These are phyloP conservation scores for Theretra japonica DNA, from an alignment of 2,888 invertebrate genomes.

Conservation along the genomic window DNA sequence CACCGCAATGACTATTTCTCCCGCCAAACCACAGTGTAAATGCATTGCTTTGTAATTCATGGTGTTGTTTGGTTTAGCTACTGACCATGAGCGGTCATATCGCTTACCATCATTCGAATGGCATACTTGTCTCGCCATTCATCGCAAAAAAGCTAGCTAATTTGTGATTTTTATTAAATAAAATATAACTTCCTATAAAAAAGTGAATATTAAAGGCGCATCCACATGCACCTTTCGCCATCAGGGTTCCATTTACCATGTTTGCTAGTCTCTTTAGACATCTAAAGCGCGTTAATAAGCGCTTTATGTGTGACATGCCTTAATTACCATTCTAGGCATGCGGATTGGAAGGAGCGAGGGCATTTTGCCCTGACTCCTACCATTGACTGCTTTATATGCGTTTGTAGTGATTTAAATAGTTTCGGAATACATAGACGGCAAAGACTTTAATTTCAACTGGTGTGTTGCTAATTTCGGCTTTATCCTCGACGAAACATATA, in stretches of 20 bases:
- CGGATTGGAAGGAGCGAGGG: neutral
- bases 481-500: no score
- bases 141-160: no score
- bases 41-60: no score
- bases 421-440: neutral
- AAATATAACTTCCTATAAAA: no score
- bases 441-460: neutral
- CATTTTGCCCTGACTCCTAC: neutral
- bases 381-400: neutral
- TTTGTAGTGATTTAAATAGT: conserved; percentile 1
- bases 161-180: no score
- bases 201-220: neutral
- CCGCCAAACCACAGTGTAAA: no score
- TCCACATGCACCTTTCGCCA: conserved; percentile 1
- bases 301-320: conserved; percentile 21
- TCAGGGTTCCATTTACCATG: conserved; percentile 17
- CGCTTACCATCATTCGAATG: no score
- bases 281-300: conserved; percentile 20
- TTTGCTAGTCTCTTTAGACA: conserved; percentile 9
- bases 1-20: no score
- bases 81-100: no score
- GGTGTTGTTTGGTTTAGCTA: no score
- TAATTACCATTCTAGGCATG: conserved; percentile 13
- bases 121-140: no score
- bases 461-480: neutral